Evolutionary conservation across 2,113 vertebrate species (phyloP).

Genomic region (Silurus asotus): DNA sequence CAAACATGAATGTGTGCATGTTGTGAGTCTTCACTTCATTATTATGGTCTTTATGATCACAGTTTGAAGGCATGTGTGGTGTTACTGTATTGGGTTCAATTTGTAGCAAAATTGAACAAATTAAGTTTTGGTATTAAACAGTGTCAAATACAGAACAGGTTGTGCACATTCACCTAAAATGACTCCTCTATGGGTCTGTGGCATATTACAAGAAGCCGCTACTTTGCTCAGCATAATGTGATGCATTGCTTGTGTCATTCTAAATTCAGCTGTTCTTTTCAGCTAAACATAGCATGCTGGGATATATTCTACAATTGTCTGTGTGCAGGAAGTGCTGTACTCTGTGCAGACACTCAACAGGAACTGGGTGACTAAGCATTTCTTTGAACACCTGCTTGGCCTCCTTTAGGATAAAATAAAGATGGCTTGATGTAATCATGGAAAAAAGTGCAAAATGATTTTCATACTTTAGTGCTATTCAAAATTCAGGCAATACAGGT

Average conservation of each 20-base stretch:
- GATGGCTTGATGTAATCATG: neutral
- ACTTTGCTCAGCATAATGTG: neutral
- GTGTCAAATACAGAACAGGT: neutral
- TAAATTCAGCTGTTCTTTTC: conserved; percentile 19
- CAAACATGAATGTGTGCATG: neutral
- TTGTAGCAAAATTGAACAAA: neutral
- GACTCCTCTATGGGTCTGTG: neutral
- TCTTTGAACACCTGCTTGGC: conserved; percentile 13
- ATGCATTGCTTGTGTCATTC: neutral
- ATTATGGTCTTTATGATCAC: neutral
- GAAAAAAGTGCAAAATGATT: neutral
- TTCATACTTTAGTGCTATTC: neutral
- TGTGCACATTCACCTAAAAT: conserved; percentile 9
- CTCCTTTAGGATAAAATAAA: neutral
- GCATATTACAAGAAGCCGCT: conserved; percentile 1
- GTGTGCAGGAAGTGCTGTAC: conserved; percentile 12
- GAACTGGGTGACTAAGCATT: conserved; percentile 4
- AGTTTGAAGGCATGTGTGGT: neutral
- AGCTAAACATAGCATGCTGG: conserved; percentile 32
- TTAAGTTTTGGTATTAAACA: neutral
- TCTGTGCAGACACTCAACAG: neutral
- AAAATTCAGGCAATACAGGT: neutral
- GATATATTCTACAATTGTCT: conserved; percentile 20
- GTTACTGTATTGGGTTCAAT: neutral
- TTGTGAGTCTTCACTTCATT: neutral